Conservation (phyloP, 2,888 invertebrate species). For the Eueremaeus valkanovi region DNA sequence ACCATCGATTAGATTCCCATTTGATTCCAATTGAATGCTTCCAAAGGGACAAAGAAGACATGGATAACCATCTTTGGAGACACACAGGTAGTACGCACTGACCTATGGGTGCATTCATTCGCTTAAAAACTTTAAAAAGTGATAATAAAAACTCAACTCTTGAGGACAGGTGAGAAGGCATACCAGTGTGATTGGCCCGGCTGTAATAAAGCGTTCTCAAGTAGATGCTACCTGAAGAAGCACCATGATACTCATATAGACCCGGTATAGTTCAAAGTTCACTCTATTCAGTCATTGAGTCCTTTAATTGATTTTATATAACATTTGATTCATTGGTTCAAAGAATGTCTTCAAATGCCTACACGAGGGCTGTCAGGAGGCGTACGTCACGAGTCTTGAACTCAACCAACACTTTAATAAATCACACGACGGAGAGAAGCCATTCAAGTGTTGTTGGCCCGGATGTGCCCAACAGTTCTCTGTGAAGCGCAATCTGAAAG, state of each 20-base stretch:
- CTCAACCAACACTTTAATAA: conserved; percentile 4
- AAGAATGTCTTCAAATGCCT: conserved; percentile 16
- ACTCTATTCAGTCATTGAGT: too few relatives aligned
- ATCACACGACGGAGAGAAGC: neutral
- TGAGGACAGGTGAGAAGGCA: neutral
- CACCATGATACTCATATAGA: conserved; percentile 3
- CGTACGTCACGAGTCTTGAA: neutral
- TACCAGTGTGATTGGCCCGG: conserved; percentile 17
- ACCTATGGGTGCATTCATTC: neutral
- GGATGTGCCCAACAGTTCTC: conserved; percentile 2
- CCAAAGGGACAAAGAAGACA: neutral
- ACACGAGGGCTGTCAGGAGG: neutral
- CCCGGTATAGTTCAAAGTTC: too few relatives aligned
- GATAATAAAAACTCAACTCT: too few relatives aligned
- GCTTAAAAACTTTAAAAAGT: too few relatives aligned
- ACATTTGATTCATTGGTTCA: too few relatives aligned
- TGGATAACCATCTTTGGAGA: conserved; percentile 19
- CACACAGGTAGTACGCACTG: neutral
- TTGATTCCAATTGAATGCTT: neutral
- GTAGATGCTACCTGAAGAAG: conserved; percentile 14
- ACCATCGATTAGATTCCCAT: neutral
- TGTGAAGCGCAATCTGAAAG: conserved; percentile 6
- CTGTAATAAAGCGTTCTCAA: neutral
- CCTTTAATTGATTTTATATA: too few relatives aligned
- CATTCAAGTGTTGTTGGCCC: neutral